Evolutionary conservation across 2,888 invertebrate genomes (phyloP).

Genomic region (Coelopa pilipes): DNA sequence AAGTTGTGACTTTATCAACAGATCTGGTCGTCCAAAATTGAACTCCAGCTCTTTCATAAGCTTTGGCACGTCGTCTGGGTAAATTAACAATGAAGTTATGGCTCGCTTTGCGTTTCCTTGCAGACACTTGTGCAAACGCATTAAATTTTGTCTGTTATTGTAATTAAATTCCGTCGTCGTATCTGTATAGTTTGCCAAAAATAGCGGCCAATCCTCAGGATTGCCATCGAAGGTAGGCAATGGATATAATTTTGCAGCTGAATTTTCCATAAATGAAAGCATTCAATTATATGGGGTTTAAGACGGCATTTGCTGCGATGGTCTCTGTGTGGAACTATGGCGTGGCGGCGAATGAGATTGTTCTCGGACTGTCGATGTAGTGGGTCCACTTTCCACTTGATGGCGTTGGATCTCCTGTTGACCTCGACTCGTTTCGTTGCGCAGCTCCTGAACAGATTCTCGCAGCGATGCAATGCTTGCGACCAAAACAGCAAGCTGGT

Average conservation of each 20-base stretch:
- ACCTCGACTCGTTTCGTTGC: too few relatives aligned
- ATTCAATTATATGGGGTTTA: too few relatives aligned
- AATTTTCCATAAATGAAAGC: neutral
- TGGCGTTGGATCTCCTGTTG: too few relatives aligned
- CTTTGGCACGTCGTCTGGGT: constrained; percentile 31
- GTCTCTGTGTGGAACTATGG: too few relatives aligned
- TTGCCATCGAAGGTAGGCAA: neutral
- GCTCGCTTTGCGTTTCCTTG: constrained; percentile 22
- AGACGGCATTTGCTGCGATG: too few relatives aligned
- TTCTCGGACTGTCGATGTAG: too few relatives aligned
- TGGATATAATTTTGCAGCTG: neutral
- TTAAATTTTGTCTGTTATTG: constrained; percentile 33
- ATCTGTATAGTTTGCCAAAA: constrained; percentile 28
- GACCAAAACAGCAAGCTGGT: too few relatives aligned
- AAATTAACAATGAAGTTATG: constrained; percentile 30
- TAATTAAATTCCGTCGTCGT: constrained; percentile 35
- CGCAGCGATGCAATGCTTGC: too few relatives aligned
- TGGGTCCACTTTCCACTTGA: too few relatives aligned
- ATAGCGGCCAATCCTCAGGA: constrained; percentile 34
- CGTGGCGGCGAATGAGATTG: too few relatives aligned
- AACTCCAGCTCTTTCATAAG: constrained; percentile 40
- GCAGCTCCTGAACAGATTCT: too few relatives aligned
- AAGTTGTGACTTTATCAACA: constrained; percentile 36
- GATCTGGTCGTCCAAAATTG: constrained; percentile 40
- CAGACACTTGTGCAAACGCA: constrained; percentile 32